Conservation (phyloP, 2,113 vertebrate species). For the Cephalopholis sonnerati region DNA sequence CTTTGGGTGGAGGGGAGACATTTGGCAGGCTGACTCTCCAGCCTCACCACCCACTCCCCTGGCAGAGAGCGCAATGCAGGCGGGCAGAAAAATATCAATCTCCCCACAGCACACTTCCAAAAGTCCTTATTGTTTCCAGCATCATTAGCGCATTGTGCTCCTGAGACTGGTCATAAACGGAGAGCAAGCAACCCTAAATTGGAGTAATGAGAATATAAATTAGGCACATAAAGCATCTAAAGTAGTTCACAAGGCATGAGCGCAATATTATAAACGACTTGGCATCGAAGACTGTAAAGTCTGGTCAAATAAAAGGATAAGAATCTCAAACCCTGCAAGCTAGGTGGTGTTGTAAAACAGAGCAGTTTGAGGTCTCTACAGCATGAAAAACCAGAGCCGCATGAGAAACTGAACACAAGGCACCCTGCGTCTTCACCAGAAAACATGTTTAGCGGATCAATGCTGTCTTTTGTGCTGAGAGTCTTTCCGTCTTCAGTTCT, state of each 20-base stretch:
- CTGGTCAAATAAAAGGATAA: conserved; percentile 13
- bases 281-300: conserved; percentile 2
- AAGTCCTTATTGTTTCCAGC: conserved; percentile 50
- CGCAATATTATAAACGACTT: conserved; percentile 1
- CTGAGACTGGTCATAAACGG: conserved; percentile 27
- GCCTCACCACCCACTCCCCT: conserved; percentile 55
- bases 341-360: conserved; percentile 7
- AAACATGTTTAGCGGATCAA: conserved; percentile 60
- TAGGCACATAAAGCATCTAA: conserved; percentile 9
- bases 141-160: conserved; percentile 34
- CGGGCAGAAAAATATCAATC: conserved; percentile 48
- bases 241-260: conserved; percentile 23
- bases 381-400: conserved; percentile 21
- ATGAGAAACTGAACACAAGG: conserved; percentile 23
- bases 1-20: conserved; percentile 24
- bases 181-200: background rate
- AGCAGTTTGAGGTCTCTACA: conserved; percentile 1
- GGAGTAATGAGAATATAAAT: conserved; percentile 10
- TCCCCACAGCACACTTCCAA: conserved; percentile 21
- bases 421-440: conserved; percentile 19
- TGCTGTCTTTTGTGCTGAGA: conserved; percentile 60
- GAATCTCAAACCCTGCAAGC: background rate
- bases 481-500: conserved; percentile 33
- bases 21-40: conserved; percentile 41
- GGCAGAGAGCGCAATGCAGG: conserved; percentile 31